Conservation (phyloP, 2,113 vertebrate genomes). For the Rhabdomys dilectus region DNA sequence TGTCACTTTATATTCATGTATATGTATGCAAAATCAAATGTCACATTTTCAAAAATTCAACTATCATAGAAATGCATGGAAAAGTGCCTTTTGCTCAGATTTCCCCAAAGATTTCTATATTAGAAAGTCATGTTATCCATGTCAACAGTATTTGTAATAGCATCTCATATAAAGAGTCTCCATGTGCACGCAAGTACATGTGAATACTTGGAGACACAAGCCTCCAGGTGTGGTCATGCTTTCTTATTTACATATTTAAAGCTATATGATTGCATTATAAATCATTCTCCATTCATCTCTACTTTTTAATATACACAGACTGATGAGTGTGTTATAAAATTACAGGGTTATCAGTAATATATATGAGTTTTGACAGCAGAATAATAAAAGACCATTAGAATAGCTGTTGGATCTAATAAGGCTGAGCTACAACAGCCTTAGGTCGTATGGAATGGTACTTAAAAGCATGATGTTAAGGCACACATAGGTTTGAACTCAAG, state of each 20-base stretch:
- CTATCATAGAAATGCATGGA: not conserved
- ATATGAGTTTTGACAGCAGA: not conserved
- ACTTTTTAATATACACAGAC: conserved; percentile 1
- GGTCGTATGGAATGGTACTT: not conserved
- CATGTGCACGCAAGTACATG: not conserved
- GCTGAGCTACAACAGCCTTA: not conserved
- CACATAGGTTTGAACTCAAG: not conserved
- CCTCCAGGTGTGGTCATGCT: not conserved
- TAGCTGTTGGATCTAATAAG: not conserved
- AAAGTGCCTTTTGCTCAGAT: not conserved
- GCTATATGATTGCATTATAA: not conserved
- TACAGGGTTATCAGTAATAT: not conserved
- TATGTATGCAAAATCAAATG: no score
- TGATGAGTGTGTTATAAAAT: not conserved
- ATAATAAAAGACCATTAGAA: conserved; percentile 13
- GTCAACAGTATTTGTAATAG: not conserved
- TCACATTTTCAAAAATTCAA: not conserved
- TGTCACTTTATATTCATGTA: not conserved
- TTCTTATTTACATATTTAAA: conserved; percentile 18
- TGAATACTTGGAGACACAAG: not conserved
- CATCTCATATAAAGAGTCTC: not conserved
- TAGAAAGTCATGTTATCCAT: not conserved
- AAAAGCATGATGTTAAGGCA: not conserved
- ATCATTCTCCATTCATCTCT: not conserved
- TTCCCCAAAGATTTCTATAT: conserved; percentile 35